Conservation (phyloP, 1,140 invertebrate genomes). For the Euwallacea fornicatus region DNA sequence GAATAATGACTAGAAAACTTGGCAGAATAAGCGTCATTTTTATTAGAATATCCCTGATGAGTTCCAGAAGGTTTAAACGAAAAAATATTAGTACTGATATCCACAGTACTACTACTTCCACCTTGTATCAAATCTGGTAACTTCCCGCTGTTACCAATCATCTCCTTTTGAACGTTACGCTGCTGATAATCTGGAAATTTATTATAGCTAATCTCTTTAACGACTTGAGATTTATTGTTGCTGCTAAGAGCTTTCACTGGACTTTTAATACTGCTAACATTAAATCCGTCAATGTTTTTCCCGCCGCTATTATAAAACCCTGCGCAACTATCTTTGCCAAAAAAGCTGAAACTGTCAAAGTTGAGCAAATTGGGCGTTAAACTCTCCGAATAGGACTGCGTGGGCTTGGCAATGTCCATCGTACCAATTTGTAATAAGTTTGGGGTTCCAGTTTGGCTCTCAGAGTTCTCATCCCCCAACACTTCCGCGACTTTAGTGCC, state of each 20-base stretch:
- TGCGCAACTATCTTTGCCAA: slow-evolving; percentile 41
- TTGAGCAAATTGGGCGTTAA: slow-evolving; percentile 48
- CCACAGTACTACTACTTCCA: not conserved
- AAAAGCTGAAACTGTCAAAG: slow-evolving; percentile 51
- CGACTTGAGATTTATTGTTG: not conserved
- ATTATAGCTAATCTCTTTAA: not conserved
- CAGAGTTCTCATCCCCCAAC: slow-evolving; percentile 59
- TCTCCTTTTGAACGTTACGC: not conserved
- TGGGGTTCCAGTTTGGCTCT: slow-evolving; percentile 58
- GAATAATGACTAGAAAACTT: slow-evolving; percentile 9
- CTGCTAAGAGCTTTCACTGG: not conserved
- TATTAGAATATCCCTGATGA: not conserved
- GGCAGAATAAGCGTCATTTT: not conserved
- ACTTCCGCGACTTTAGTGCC: slow-evolving; percentile 61
- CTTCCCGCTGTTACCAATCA: not conserved
- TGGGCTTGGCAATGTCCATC: slow-evolving; percentile 58
- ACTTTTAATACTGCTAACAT: not conserved
- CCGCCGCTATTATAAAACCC: slow-evolving; percentile 1
- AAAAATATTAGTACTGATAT: slow-evolving; percentile 8
- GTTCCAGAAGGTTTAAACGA: not conserved
- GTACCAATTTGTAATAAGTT: slow-evolving; percentile 65
- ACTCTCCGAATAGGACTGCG: slow-evolving; percentile 45
- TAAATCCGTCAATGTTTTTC: not conserved
- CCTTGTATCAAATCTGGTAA: not conserved
- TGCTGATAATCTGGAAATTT: not conserved